These are phyloP conservation scores for Linnaemya vulpina DNA, from an alignment of 2,888 invertebrate genomes.

Conservation along the genomic window DNA sequence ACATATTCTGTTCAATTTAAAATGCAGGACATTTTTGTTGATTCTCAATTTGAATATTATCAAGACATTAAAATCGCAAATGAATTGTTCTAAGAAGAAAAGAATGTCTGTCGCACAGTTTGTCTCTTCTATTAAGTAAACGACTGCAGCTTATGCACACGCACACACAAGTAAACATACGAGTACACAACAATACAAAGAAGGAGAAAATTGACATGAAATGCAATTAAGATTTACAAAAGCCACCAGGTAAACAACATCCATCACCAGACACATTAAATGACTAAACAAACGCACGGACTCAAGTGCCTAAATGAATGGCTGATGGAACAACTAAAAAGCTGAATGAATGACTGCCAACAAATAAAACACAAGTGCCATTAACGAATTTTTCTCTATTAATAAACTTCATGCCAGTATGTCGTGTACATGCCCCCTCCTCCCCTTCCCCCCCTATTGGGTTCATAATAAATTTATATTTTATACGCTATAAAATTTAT, in stretches of 20 bases:
- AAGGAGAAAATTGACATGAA: slow-evolving; percentile 69
- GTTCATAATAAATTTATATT: background rate
- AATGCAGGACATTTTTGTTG: slow-evolving; percentile 59
- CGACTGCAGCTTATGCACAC: background rate
- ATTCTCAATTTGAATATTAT: slow-evolving; percentile 61
- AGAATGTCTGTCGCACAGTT: slow-evolving; percentile 2
- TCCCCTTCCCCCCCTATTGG: background rate
- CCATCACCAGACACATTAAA: slow-evolving; percentile 38
- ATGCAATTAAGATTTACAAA: slow-evolving; percentile 68
- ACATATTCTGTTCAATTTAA: slow-evolving; percentile 48
- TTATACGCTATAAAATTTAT: slow-evolving; percentile 35
- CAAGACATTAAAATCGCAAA: slow-evolving; percentile 58
- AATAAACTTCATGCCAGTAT: slow-evolving; percentile 52
- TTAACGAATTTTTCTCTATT: slow-evolving; percentile 41
- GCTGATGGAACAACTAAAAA: slow-evolving; percentile 4
- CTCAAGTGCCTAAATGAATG: slow-evolving; percentile 2
- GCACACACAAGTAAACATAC: background rate
- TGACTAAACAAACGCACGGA: slow-evolving; percentile 34
- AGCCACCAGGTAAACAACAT: slow-evolving; percentile 37
- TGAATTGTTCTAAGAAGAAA: slow-evolving; percentile 52
- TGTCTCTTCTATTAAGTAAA: background rate
- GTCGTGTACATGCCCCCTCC: slow-evolving; percentile 1
- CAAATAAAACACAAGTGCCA: slow-evolving; percentile 50
- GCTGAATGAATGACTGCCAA: slow-evolving; percentile 27
- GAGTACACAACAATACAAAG: background rate